Percentiles rank a stretch among this genome's conserved stretches.
Conservation (phyloP, 2,113 vertebrate genomes). For the Dromiciops gliroides region DNA sequence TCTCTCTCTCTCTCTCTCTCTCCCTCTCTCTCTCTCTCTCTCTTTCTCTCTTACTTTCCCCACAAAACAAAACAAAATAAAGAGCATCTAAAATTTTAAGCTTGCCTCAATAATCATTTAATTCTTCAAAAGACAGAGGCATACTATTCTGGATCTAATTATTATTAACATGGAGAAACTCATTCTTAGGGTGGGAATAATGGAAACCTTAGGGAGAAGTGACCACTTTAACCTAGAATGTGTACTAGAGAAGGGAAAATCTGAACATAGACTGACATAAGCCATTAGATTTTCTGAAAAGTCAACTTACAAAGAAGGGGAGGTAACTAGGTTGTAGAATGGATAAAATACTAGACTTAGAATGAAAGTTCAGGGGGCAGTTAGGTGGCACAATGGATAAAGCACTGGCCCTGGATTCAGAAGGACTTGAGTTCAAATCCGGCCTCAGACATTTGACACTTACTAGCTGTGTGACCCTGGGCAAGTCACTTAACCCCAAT, state of each 20-base stretch:
- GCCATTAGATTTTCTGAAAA: neutral
- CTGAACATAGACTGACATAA: neutral
- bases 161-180: neutral
- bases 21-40: no score
- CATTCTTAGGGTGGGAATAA: neutral
- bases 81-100: neutral
- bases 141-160: neutral
- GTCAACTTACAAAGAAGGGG: neutral
- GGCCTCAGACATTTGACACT: no score
- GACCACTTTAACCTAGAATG: neutral
- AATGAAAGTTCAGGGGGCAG: no score
- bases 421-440: no score
- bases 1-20: neutral
- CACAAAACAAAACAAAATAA: neutral
- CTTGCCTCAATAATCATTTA: neutral
- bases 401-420: no score
- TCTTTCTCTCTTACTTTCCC: neutral
- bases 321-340: neutral
- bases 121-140: neutral
- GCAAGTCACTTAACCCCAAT: no score
- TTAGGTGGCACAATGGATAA: no score
- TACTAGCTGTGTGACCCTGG: no score
- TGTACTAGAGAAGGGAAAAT: neutral
- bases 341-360: neutral
- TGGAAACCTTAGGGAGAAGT: neutral